Evolutionary conservation across 2,888 invertebrate genomes (phyloP).

Genomic region (Cephalotes varians): DNA sequence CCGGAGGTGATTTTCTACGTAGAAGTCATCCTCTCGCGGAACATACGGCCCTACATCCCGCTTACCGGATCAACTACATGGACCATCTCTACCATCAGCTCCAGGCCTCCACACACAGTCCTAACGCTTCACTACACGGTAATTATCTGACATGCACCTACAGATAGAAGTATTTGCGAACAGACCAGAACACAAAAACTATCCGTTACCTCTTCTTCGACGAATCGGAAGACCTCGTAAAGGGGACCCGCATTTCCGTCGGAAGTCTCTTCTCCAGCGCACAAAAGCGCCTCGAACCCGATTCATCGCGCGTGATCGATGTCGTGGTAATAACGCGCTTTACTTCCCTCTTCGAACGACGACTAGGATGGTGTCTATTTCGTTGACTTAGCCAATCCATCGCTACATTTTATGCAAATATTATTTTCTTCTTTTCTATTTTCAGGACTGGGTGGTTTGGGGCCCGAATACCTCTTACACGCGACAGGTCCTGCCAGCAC

Average conservation of each 20-base stretch:
- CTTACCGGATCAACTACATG: conserved; percentile 92
- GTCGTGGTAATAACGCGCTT: conserved; percentile 31
- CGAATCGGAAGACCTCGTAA: conserved; percentile 25
- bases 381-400: neutral
- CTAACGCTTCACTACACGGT: conserved; percentile 91
- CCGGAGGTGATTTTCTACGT: conserved; percentile 88
- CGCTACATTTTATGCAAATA: neutral
- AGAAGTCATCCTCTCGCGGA: conserved; percentile 89
- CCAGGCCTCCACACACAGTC: conserved; percentile 88
- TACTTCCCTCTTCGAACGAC: conserved; percentile 48
- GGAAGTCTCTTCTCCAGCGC: conserved; percentile 72
- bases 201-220: conserved; percentile 20
- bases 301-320: conserved; percentile 38
- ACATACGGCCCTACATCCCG: conserved; percentile 89
- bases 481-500: conserved; percentile 89
- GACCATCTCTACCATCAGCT: conserved; percentile 92
- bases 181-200: neutral
- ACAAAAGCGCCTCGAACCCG: conserved; percentile 40
- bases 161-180: neutral
- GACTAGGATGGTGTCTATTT: neutral
- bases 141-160: conserved; percentile 55
- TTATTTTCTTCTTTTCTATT: neutral
- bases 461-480: conserved; percentile 84
- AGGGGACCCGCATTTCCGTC: conserved; percentile 82
- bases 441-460: conserved; percentile 85